Base-by-base conservation (phyloP, 2,888 invertebrate species). In the Himalopsyche tibetana region DNA sequence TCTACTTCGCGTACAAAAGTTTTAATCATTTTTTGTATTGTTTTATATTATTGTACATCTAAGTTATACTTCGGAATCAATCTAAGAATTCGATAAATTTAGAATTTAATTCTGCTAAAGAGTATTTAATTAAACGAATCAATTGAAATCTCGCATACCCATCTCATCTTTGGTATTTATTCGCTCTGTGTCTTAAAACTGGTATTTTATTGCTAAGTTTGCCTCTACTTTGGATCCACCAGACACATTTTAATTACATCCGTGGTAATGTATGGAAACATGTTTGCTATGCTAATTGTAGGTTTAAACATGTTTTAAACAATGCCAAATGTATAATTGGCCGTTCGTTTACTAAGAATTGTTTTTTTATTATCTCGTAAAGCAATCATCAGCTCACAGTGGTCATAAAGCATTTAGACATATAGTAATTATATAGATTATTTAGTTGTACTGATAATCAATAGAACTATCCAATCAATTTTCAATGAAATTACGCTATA, bases 281-380 rank as follows among this genome's bases (percentile, higher is more conserved):
- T 74, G 74, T 74, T 74, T 74, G 74, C 36, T 74, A 74, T 74
- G 74, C 74, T 74, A 74, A 74, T 74, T 74, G 74, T 74, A 74
- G 74, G 74, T 36, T 74, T 38, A 74, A 36, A 74, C 74, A 74
- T 74, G 74, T 36, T 74, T 74, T 36, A 74, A 74, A 74, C 74
- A 74, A 74, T 74, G 74, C 74, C 74, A 74, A 74, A 74, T 74
- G 74, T 69, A 69, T 69, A 74, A 74, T 74, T 74, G 74, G 74
- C 74, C 74, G 38, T 36, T 36, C 74, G 74, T 38, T 74, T 74
- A 74, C 74, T 15, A 38, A 15, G 74, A 74, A 74, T 74, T 74
- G 15, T 74, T 74, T 74, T 15, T 74, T 51, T 45, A 15, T 74
- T 74, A 74, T 74, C 74, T 74, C 74, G 38, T 38, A 74, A 74